phyloP scores from a whole-genome alignment of 2,888 invertebrate species.

The Hemithea aestivaria region DNA sequence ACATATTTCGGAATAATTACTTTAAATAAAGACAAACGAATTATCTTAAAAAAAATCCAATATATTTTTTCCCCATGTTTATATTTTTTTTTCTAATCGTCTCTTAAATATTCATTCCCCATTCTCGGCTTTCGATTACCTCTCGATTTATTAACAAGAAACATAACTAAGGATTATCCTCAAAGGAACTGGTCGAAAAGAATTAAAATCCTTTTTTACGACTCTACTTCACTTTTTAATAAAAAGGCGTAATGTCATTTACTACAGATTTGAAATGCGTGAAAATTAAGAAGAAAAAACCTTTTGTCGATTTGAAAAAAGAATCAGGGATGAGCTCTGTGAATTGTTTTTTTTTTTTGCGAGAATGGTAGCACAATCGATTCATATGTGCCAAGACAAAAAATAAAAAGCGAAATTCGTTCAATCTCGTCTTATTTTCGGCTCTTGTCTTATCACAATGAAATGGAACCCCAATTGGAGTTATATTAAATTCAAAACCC shows the following conservation, averaged over 20 bases:
- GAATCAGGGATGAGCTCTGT: neutral
- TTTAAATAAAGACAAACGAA: no score
- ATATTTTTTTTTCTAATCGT: neutral
- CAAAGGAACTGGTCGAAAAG: conserved; percentile 15
- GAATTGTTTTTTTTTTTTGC: conserved; percentile 8
- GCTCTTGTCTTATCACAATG: conserved; percentile 43
- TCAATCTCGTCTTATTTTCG: conserved; percentile 43
- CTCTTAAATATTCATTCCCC: neutral
- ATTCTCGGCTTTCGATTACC: conserved; percentile 15
- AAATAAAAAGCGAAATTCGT: conserved; percentile 41
- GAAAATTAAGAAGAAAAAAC: conserved; percentile 9
- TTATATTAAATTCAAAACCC: conserved; percentile 74
- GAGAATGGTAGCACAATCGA: conserved; percentile 3
- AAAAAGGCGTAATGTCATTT: conserved; percentile 12
- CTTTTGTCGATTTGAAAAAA: conserved; percentile 13
- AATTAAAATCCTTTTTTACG: conserved; percentile 22
- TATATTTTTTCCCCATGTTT: no score
- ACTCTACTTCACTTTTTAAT: conserved; percentile 15
- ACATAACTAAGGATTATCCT: conserved; percentile 35
- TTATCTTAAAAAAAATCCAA: no score
- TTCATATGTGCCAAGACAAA: conserved; percentile 38
- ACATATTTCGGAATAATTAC: no score
- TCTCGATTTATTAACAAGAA: conserved; percentile 30
- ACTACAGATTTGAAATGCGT: conserved; percentile 9
- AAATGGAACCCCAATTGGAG: conserved; percentile 56